These are phyloP conservation scores for Hecatera dysodea DNA, from an alignment of 2,888 invertebrate species.

Conservation along the genomic window DNA sequence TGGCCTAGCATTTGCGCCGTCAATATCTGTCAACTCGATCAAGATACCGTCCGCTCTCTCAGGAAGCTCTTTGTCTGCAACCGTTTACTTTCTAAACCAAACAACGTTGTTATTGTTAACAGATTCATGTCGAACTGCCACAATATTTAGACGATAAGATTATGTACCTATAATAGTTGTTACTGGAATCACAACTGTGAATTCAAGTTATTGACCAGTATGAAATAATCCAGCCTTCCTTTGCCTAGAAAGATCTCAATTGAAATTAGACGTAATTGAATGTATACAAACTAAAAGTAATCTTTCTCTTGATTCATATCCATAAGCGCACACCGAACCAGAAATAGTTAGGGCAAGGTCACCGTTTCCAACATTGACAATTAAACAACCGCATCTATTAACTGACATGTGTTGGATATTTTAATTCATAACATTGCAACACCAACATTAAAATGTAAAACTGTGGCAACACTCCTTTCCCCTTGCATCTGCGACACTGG, in stretches of 20 bases:
- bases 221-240: neutral
- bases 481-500: no score
- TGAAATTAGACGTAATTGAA: neutral
- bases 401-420: no score
- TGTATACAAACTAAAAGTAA: neutral
- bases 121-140: neutral
- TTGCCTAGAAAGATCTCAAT: neutral
- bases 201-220: neutral
- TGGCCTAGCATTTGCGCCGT: conserved; percentile 19
- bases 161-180: neutral
- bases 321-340: neutral
- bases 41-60: conserved; percentile 42
- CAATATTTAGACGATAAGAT: conserved; percentile 26
- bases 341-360: neutral
- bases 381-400: neutral
- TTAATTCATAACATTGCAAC: no score
- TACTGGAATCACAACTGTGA: neutral
- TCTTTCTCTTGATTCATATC: neutral
- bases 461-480: no score
- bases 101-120: conserved; percentile 34
- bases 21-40: conserved; percentile 38
- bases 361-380: conserved; percentile 4
- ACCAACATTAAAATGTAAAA: no score
- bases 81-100: conserved; percentile 50
- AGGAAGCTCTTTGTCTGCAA: conserved; percentile 36